A percentile compares a stretch with the other conserved stretches of the same genome.
Evolutionary conservation across 2,797 vertebrate genomes (phyloP).

Genomic region (Vireo griseus): DNA sequence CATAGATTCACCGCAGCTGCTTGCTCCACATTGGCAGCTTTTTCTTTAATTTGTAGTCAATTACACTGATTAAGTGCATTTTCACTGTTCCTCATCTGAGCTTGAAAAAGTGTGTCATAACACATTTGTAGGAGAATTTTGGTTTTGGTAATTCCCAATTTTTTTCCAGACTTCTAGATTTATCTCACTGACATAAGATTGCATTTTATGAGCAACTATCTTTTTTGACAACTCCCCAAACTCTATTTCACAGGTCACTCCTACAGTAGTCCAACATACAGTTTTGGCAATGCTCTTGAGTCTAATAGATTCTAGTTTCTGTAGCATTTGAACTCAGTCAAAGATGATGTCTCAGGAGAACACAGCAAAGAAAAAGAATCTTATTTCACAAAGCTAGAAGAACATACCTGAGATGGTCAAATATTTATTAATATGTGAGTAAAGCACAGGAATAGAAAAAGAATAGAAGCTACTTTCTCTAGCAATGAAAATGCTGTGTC

Average conservation of each 20-base stretch:
- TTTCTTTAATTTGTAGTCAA: conserved; percentile 12
- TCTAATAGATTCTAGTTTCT: not conserved
- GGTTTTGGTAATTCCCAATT: not conserved
- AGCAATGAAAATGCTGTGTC: not conserved
- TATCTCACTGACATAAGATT: not conserved
- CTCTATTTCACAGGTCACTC: not conserved
- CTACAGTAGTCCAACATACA: not conserved
- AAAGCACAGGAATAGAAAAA: not conserved
- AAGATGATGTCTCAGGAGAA: not conserved
- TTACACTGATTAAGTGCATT: not conserved
- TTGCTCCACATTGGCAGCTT: not conserved
- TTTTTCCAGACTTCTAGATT: not conserved
- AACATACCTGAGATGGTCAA: not conserved
- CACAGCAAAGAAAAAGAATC: not conserved
- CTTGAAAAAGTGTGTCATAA: not conserved
- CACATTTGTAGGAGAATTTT: not conserved
- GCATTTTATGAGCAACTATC: not conserved
- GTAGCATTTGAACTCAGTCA: not conserved
- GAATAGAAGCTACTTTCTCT: not conserved
- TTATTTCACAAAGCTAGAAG: not conserved
- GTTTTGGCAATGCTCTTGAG: not conserved
- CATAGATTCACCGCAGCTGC: not conserved
- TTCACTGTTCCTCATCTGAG: not conserved
- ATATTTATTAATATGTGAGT: not conserved
- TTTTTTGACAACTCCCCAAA: conserved; percentile 21